phyloP scores from a whole-genome alignment of 2,888 invertebrate genomes.

The Mythimna albipuncta region DNA sequence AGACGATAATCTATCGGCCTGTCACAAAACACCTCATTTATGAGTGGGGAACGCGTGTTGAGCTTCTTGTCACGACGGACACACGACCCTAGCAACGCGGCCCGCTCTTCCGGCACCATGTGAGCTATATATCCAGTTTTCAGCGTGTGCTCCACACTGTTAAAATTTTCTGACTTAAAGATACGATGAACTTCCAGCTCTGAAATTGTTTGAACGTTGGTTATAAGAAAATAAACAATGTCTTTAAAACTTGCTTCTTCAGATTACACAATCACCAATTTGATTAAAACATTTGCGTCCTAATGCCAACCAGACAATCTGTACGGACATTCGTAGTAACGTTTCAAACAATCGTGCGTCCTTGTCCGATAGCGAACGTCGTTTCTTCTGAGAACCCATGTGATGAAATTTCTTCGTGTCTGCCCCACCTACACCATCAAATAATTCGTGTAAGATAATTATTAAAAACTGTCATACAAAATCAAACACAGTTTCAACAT shows the following conservation, averaged over 20 bases:
- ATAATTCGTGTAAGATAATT: neutral
- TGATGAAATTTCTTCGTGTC: conserved; percentile 91
- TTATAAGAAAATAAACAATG: neutral
- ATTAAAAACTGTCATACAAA: neutral
- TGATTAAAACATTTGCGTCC: conserved; percentile 90
- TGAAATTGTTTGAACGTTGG: conserved; percentile 64
- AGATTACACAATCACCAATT: conserved; percentile 86
- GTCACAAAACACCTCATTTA: conserved; percentile 90
- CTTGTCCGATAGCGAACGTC: conserved; percentile 91
- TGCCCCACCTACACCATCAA: conserved; percentile 77
- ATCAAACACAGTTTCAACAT: neutral
- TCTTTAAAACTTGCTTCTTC: conserved; percentile 15
- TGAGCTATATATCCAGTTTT: conserved; percentile 76
- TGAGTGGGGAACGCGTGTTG: conserved; percentile 90
- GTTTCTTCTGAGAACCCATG: conserved; percentile 90
- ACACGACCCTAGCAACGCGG: conserved; percentile 89
- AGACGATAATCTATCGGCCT: conserved; percentile 91
- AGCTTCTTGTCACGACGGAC: conserved; percentile 90
- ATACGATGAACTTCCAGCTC: conserved; percentile 92
- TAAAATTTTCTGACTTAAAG: conserved; percentile 91
- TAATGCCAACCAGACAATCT: conserved; percentile 92
- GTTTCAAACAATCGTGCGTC: conserved; percentile 92
- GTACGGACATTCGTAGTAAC: conserved; percentile 90
- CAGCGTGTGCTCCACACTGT: conserved; percentile 87
- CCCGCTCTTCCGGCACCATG: conserved; percentile 81